Evolutionary conservation across 2,888 invertebrate genomes (phyloP), one percentile per base, ranked within the genome.

Genomic region (Hedya salicella): DNA sequence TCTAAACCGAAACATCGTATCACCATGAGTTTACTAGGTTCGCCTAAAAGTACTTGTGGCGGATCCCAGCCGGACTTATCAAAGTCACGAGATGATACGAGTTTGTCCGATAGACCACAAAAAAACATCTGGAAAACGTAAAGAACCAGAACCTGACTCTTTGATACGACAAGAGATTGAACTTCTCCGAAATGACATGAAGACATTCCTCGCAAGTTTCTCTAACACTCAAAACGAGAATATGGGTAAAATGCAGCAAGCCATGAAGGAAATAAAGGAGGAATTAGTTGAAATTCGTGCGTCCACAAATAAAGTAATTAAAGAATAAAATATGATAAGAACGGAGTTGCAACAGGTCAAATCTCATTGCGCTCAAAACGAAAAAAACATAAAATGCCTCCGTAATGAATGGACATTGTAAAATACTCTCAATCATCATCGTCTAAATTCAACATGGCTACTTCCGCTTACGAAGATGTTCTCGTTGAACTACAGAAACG

Each of bases 401-500:
- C 8, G 5, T 25, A 42, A 1, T 42, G 56, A 56, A 14, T 56
- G 4, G 14, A 25, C 11, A 42, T n/a, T 6, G 0, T 25, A 3
- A 40, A 56, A 56, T 14, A 8, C 14, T 21, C 4, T 0, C 42
- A 56, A 14, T 8, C 54, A 40, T 25, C 21, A 0, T n/a, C 42
- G 14, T 21, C 40, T 9, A 14, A 21, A 14, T 3, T 11, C 42
- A 11, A 8, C 6, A 14, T 9, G 14, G 0, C 19, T 5, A 21
- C 40, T 2, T 9, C 40, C 11, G 16, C 46, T 13, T 44, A 21
- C 17, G 60, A 53, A 3, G 25, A 65, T 14, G 39, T 53, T 52
- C 17, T 60, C 1, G 30, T 9, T 8, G 65, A 65, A 48, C 44
- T 59, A 21, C 60, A 65, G 50, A 60, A 65, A 8, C 65, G 65